Percentiles rank a stretch among this genome's conserved stretches.
These are phyloP conservation scores for Lissocephala sabroskyi DNA, from an alignment of 2,888 invertebrate genomes.

Conservation along the genomic window DNA sequence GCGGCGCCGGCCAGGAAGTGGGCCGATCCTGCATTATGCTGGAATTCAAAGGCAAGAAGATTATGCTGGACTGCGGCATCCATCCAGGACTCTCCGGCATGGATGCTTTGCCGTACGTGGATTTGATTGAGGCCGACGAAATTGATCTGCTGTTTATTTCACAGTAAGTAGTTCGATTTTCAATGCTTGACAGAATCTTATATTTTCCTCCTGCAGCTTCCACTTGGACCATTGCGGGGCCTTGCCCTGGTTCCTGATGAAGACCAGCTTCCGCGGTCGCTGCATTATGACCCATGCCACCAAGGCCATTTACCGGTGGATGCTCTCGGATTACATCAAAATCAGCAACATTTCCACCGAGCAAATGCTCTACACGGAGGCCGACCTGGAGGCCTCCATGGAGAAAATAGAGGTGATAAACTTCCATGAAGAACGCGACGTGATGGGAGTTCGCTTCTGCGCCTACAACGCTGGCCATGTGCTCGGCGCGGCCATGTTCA, in stretches of 20 bases:
- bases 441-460: conserved; percentile 97
- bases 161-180: conserved; percentile 78
- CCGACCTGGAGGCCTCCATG: conserved; percentile 97
- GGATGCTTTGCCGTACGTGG: conserved; percentile 98
- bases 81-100: conserved; percentile 98
- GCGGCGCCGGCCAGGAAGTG: conserved; percentile 97
- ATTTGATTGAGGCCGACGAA: conserved; percentile 97
- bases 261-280: conserved; percentile 96
- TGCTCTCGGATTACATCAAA: conserved; percentile 99
- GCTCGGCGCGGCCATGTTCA: conserved; percentile 99
- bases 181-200: neutral
- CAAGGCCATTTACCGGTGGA: conserved; percentile 99
- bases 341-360: conserved; percentile 98
- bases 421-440: conserved; percentile 98
- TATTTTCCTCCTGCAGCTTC: conserved; percentile 79
- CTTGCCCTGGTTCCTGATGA: conserved; percentile 96
- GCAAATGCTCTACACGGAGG: conserved; percentile 97
- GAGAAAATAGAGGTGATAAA: conserved; percentile 98
- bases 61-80: conserved; percentile 99
- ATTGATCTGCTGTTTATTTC: conserved; percentile 95
- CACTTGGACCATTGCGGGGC: conserved; percentile 99
- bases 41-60: conserved; percentile 99
- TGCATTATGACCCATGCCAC: conserved; percentile 99
- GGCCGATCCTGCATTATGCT: conserved; percentile 98
- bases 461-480: conserved; percentile 99